phyloP scores from a whole-genome alignment of 1,140 invertebrate genomes.

The Drosophila orosa region DNA sequence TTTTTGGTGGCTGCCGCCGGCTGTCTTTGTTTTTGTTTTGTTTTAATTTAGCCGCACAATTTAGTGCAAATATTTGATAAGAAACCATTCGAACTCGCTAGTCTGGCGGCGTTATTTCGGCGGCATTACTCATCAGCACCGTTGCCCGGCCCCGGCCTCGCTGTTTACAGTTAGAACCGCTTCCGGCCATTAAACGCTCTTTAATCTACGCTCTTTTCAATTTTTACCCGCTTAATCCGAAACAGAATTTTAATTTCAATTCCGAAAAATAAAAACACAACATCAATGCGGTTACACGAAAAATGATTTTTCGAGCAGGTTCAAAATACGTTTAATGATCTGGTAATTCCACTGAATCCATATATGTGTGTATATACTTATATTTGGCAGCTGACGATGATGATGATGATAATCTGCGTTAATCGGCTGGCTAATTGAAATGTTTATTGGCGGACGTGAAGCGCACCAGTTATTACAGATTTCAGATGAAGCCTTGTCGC shows the following conservation, averaged over 20 bases:
- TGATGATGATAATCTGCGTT: slow-evolving; percentile 24
- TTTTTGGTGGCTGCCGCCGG: slow-evolving; percentile 30
- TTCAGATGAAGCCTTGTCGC: slow-evolving; percentile 35
- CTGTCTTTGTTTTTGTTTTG: slow-evolving; percentile 49
- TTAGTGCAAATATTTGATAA: slow-evolving; percentile 81
- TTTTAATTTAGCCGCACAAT: slow-evolving; percentile 78
- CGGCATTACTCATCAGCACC: slow-evolving; percentile 72
- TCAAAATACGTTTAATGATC: slow-evolving; percentile 73
- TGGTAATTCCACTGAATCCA: slow-evolving; percentile 37
- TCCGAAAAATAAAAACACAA: neutral
- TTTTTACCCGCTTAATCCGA: slow-evolving; percentile 9
- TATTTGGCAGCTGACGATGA: slow-evolving; percentile 10
- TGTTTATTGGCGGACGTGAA: slow-evolving; percentile 43
- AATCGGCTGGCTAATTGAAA: slow-evolving; percentile 56
- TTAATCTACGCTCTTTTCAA: slow-evolving; percentile 4
- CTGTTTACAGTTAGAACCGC: slow-evolving; percentile 54
- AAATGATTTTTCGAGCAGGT: slow-evolving; percentile 39
- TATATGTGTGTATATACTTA: slow-evolving; percentile 14
- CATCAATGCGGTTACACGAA: slow-evolving; percentile 24
- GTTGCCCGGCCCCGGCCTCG: slow-evolving; percentile 21
- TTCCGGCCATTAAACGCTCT: slow-evolving; percentile 58
- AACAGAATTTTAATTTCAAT: slow-evolving; percentile 34
- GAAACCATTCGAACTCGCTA: slow-evolving; percentile 36
- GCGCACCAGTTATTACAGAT: slow-evolving; percentile 37
- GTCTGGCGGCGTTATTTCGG: slow-evolving; percentile 38